Evolutionary conservation across 2,888 invertebrate species (phyloP).

Genomic region (Pemphredon lugubris): DNA sequence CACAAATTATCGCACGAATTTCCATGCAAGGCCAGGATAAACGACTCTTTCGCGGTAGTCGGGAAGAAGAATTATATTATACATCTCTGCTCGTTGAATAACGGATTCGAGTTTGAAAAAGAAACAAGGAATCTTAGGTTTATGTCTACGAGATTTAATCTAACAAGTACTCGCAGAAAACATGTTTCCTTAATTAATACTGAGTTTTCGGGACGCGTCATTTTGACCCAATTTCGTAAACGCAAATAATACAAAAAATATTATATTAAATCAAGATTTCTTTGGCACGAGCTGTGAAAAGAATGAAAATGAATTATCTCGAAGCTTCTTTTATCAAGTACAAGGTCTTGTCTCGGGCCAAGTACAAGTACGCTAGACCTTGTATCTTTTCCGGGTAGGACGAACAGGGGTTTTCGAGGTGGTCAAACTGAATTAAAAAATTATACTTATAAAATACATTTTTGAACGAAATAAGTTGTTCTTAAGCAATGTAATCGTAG

Average conservation of each 20-base stretch:
- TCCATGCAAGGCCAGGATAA: not conserved
- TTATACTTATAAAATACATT: too few relatives aligned
- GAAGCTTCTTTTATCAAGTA: too few relatives aligned
- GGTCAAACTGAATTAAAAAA: too few relatives aligned
- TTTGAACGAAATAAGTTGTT: not conserved
- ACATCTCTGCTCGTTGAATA: conserved; percentile 27
- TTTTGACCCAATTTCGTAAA: not conserved
- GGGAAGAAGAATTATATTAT: conserved; percentile 17
- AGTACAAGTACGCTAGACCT: too few relatives aligned
- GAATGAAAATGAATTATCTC: too few relatives aligned
- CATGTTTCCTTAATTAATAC: not conserved
- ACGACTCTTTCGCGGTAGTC: not conserved
- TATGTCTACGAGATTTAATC: not conserved
- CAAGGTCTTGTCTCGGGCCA: too few relatives aligned
- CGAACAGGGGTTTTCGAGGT: too few relatives aligned
- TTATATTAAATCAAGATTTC: not conserved
- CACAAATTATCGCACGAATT: not conserved
- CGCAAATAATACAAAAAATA: not conserved
- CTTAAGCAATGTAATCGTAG: too few relatives aligned
- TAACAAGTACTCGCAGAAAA: not conserved
- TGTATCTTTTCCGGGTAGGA: too few relatives aligned
- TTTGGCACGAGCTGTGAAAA: too few relatives aligned
- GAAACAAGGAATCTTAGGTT: not conserved
- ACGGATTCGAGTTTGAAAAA: conserved; percentile 12
- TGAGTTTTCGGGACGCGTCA: too few relatives aligned